Evolutionary conservation across 1,140 invertebrate species (phyloP).

Genomic region (Aphaenogaster ashmeadi): DNA sequence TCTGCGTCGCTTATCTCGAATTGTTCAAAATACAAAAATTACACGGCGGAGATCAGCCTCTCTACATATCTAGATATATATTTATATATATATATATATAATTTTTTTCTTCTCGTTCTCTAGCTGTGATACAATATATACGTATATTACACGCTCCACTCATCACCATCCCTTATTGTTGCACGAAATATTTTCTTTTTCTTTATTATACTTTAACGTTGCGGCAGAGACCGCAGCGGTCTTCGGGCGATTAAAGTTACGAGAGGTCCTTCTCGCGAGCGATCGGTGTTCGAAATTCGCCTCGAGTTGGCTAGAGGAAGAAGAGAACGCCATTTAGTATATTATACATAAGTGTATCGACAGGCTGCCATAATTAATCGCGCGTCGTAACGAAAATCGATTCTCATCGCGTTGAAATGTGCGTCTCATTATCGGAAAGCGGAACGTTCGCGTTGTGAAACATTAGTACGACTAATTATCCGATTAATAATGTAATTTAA

Average conservation of each 20-base stretch:
- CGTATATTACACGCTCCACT: constrained; percentile 46
- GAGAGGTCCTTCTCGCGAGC: constrained; percentile 15
- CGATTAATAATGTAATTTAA: neutral
- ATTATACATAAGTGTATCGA: constrained; percentile 35
- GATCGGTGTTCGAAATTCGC: constrained; percentile 29
- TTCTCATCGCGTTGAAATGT: neutral
- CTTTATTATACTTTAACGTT: constrained; percentile 6
- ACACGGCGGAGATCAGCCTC: constrained; percentile 75
- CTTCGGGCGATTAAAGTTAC: constrained; percentile 6
- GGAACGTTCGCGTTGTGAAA: neutral
- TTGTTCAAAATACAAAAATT: constrained; percentile 74
- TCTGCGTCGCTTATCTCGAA: neutral
- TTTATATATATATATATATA: constrained; percentile 55
- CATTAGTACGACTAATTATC: neutral
- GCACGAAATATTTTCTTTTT: constrained; percentile 40
- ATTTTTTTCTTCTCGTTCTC: constrained; percentile 20
- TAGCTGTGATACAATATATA: constrained; percentile 33
- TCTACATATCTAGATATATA: constrained; percentile 61
- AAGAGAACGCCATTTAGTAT: constrained; percentile 48
- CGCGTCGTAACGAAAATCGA: constrained; percentile 17
- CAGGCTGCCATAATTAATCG: constrained; percentile 57
- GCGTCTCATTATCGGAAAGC: neutral
- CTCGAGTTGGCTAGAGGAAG: constrained; percentile 48
- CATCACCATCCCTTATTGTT: neutral
- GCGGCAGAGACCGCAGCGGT: constrained; percentile 22